A percentile compares a stretch with the other conserved stretches of the same genome.
Evolutionary conservation across 2,797 vertebrate species (phyloP).

Genomic region (Acestrorhynchus altus): DNA sequence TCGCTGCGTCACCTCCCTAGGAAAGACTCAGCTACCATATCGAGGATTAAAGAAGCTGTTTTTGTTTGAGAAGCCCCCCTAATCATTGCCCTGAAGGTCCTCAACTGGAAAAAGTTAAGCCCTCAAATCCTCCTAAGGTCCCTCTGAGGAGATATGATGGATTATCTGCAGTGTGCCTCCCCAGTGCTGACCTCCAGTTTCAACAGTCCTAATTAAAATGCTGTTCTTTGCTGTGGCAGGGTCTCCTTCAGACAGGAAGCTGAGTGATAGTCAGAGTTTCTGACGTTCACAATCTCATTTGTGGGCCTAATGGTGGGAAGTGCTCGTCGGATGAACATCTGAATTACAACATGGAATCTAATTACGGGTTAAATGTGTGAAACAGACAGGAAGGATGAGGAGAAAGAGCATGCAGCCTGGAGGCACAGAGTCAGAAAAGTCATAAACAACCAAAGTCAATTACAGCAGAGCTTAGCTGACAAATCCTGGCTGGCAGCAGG

Average conservation of each 20-base stretch:
- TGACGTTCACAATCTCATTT: conserved; percentile 14
- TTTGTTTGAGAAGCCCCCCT: conserved; percentile 4
- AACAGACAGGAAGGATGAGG: conserved; percentile 21
- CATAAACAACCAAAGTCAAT: conserved; percentile 46
- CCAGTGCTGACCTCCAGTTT: not conserved
- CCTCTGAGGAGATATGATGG: conserved; percentile 3
- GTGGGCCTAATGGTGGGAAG: conserved; percentile 18
- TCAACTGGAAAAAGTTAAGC: not conserved
- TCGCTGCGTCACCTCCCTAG: not conserved
- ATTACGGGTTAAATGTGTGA: conserved; percentile 1
- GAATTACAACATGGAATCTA: conserved; percentile 29
- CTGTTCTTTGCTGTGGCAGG: conserved; percentile 14
- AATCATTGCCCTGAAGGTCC: conserved; percentile 1
- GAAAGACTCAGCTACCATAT: not conserved
- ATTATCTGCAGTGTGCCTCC: not conserved
- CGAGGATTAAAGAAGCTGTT: conserved; percentile 9
- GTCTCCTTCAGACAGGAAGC: conserved; percentile 4
- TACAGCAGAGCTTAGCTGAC: not conserved
- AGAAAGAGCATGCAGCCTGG: not conserved
- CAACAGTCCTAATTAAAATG: conserved; percentile 16
- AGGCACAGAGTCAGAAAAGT: conserved; percentile 13
- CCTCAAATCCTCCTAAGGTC: conserved; percentile 13
- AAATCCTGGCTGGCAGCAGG: not conserved
- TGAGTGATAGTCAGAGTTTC: not conserved
- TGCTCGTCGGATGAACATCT: not conserved